phyloP scores from a whole-genome alignment of 2,888 invertebrate species.

The Hydriomena furcata region DNA sequence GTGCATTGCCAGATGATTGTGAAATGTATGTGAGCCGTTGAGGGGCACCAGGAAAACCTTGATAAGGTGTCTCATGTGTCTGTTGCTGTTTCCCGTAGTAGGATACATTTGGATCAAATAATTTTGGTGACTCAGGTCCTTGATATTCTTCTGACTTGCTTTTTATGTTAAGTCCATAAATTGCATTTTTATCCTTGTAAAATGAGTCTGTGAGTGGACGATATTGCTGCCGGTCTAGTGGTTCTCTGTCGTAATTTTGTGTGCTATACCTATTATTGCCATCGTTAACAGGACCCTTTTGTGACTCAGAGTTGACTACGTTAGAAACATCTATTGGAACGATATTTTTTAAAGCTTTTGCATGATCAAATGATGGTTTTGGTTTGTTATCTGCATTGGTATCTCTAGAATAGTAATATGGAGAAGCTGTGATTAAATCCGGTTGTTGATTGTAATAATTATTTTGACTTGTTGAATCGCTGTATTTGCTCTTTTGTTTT shows the following conservation, averaged over 20 bases:
- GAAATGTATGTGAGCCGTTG: slow-evolving; percentile 51
- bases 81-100: slow-evolving; percentile 56
- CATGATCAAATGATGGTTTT: slow-evolving; percentile 74
- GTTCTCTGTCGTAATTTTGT: slow-evolving; percentile 59
- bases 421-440: slow-evolving; percentile 65
- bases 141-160: slow-evolving; percentile 60
- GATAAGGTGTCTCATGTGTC: slow-evolving; percentile 49
- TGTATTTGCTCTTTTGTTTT: slow-evolving; percentile 56
- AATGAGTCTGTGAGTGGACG: slow-evolving; percentile 66
- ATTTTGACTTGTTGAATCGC: slow-evolving; percentile 47
- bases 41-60: slow-evolving; percentile 47
- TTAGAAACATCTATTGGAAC: slow-evolving; percentile 77
- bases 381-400: slow-evolving; percentile 52
- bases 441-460: slow-evolving; percentile 50
- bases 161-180: slow-evolving; percentile 67
- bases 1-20: slow-evolving; percentile 51
- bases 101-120: slow-evolving; percentile 51
- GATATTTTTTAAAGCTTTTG: slow-evolving; percentile 76
- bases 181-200: slow-evolving; percentile 72
- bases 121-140: slow-evolving; percentile 50
- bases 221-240: slow-evolving; percentile 60
- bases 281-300: slow-evolving; percentile 45
- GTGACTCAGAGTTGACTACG: slow-evolving; percentile 63
- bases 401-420: slow-evolving; percentile 61
- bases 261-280: slow-evolving; percentile 52